phyloP scores from a whole-genome alignment of 2,113 vertebrate genomes.

The Myodes glareolus region DNA sequence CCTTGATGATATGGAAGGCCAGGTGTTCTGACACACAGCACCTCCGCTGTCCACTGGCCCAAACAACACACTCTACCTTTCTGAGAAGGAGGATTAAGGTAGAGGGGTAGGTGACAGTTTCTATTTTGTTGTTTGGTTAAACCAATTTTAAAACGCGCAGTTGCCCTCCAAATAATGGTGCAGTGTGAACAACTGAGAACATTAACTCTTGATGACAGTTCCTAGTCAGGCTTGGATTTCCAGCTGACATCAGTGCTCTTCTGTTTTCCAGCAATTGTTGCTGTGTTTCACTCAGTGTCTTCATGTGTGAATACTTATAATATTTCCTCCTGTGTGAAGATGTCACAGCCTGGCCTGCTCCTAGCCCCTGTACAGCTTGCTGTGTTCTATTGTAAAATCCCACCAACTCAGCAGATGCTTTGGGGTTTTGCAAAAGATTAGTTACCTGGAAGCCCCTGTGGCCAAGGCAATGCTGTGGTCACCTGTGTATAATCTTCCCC shows the following conservation, averaged over 20 bases:
- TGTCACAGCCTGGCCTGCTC: background rate
- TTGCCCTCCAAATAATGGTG: background rate
- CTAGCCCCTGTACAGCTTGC: background rate
- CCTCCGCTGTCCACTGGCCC: background rate
- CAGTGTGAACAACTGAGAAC: background rate
- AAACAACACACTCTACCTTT: background rate
- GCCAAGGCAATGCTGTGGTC: conserved; percentile 15
- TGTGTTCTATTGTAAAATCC: background rate
- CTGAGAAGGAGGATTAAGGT: background rate
- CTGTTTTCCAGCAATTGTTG: background rate
- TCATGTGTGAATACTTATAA: background rate
- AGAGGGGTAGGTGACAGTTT: background rate
- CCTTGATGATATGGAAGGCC: background rate
- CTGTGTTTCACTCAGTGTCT: background rate
- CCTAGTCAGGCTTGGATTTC: background rate
- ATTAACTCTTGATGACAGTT: background rate
- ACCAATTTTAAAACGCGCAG: background rate
- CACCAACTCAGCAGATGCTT: background rate
- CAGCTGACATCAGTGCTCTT: background rate
- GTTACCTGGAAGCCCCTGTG: background rate
- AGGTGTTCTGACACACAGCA: too few species aligned
- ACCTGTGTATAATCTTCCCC: background rate
- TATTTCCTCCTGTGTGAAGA: background rate
- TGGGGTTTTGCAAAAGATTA: conserved; percentile 42
- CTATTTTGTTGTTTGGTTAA: conserved; percentile 17